phyloP scores from a whole-genome alignment of 2,113 vertebrate genomes.

The Nycticorax nycticorax region DNA sequence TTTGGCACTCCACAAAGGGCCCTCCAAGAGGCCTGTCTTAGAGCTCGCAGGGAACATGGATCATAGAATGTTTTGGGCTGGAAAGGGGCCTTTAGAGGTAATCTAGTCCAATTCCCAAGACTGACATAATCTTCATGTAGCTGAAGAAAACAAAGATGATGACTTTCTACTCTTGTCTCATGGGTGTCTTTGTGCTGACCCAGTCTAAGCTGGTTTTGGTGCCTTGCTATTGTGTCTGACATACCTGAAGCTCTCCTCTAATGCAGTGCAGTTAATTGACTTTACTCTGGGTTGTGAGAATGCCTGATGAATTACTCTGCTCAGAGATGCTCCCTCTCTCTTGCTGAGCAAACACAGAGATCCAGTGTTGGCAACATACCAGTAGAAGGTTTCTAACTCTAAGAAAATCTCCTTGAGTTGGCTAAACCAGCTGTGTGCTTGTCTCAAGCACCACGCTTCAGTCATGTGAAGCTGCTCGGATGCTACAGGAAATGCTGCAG shows the following conservation, averaged over 20 bases:
- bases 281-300: background rate
- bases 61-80: no score
- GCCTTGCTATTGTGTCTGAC: background rate
- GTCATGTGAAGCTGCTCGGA: background rate
- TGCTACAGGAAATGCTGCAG: background rate
- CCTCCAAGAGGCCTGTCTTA: background rate
- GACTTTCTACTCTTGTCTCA: background rate
- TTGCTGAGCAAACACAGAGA: background rate
- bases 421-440: background rate
- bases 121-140: background rate
- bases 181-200: background rate
- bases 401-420: background rate
- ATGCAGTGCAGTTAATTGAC: rapidly evolving
- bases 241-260: background rate
- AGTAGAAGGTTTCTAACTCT: background rate
- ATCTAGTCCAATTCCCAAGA: no score
- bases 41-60: rapidly evolving
- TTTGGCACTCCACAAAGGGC: background rate
- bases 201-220: background rate
- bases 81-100: no score
- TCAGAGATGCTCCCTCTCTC: background rate
- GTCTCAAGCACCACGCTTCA: background rate
- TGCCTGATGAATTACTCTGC: background rate
- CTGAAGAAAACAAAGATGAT: background rate
- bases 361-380: background rate